These are phyloP conservation scores for Glaucidium brasilianum DNA, from an alignment of 2,113 vertebrate genomes.

Conservation along the genomic window DNA sequence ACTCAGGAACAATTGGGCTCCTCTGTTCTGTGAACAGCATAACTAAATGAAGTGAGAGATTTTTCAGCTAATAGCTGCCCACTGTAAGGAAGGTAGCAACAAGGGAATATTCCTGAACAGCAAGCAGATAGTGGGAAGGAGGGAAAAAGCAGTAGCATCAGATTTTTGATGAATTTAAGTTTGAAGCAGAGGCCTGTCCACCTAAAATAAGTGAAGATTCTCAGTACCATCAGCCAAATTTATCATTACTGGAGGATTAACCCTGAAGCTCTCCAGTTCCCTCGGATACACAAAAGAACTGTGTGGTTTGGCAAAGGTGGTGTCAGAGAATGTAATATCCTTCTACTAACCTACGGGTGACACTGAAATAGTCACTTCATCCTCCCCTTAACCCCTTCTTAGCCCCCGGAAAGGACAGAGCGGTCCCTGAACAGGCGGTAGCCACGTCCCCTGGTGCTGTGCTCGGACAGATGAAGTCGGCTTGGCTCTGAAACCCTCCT, in stretches of 20 bases:
- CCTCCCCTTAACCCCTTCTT: background rate
- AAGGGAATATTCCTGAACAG: background rate
- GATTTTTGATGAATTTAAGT: background rate
- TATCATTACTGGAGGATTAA: background rate
- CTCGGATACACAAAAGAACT: background rate
- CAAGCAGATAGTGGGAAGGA: background rate
- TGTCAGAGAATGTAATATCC: background rate
- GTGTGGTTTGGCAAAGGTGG: background rate
- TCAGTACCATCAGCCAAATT: background rate
- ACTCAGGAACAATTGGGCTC: accelerated
- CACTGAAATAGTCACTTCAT: background rate
- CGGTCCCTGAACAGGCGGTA: accelerated
- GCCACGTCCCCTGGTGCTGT: no score
- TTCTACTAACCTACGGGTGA: background rate
- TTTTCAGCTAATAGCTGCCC: background rate
- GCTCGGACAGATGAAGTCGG: no score
- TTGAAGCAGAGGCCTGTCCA: background rate
- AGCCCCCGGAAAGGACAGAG: background rate
- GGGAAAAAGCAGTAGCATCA: background rate
- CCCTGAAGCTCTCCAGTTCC: background rate
- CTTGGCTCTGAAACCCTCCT: accelerated
- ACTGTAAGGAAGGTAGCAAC: background rate
- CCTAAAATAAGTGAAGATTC: background rate
- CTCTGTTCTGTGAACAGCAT: background rate
- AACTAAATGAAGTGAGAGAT: background rate